Percentiles rank a stretch among this genome's conserved stretches.
Evolutionary conservation across 2,888 invertebrate genomes (phyloP).

Genomic region (Onchidella celtica): DNA sequence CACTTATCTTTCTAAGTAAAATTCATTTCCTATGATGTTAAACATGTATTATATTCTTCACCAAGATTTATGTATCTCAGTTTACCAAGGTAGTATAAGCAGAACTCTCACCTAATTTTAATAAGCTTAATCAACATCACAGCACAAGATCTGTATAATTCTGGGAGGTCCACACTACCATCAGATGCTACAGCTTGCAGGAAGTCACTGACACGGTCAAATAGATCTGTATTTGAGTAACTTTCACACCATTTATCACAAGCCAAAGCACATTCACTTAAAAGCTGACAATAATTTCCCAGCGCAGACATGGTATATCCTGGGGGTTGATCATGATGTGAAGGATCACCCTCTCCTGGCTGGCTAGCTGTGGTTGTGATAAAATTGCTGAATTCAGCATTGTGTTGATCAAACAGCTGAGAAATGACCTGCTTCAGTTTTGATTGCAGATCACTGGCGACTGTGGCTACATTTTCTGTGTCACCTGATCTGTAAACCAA

Average conservation of each 20-base stretch:
- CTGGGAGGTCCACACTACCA: background rate
- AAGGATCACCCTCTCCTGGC: background rate
- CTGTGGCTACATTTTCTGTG: background rate
- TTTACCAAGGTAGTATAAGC: too few relatives aligned
- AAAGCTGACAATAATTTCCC: conserved; percentile 15
- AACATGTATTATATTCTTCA: too few relatives aligned
- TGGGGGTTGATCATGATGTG: background rate
- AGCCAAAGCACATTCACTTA: background rate
- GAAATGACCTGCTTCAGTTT: background rate
- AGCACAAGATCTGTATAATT: background rate
- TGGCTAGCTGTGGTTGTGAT: background rate
- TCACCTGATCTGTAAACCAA: background rate
- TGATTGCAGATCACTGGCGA: background rate
- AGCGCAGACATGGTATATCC: background rate
- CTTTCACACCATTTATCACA: background rate
- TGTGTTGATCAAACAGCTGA: background rate
- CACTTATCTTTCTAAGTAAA: too few relatives aligned
- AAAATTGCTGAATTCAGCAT: background rate
- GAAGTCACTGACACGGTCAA: background rate
- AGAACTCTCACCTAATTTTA: too few relatives aligned
- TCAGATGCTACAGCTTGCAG: background rate
- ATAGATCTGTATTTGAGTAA: background rate
- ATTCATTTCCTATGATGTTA: too few relatives aligned
- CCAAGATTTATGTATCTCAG: too few relatives aligned
- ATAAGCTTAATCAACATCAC: conserved; percentile 16